Conservation (phyloP, 2,888 invertebrate species). For the Prosapia bicincta region DNA sequence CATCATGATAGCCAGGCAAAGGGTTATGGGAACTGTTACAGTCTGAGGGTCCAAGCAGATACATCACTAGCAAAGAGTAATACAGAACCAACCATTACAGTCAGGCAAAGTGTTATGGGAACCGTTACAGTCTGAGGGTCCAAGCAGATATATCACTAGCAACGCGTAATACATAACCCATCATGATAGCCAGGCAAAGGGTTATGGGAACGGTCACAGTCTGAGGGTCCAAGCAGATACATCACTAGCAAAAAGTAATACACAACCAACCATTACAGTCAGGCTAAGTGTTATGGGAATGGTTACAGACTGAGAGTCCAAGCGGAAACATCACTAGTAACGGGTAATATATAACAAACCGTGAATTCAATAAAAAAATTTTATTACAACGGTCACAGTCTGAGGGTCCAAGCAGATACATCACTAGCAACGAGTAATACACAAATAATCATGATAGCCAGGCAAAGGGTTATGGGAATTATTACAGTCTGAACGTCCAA, state of each 20-base stretch:
- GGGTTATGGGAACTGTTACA: constrained; percentile 86
- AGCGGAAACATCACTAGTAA: too few relatives aligned
- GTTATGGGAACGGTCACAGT: constrained; percentile 87
- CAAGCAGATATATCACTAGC: too few relatives aligned
- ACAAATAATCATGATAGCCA: constrained; percentile 85
- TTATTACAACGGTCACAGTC: too few relatives aligned
- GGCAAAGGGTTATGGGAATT: constrained; percentile 86
- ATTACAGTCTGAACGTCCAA: constrained; percentile 76
- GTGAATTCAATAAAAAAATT: too few relatives aligned
- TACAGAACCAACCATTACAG: constrained; percentile 85
- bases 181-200: constrained; percentile 85
- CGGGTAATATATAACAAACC: too few relatives aligned
- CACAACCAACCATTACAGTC: constrained; percentile 82
- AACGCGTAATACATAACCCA: constrained; percentile 78
- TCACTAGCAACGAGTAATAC: too few relatives aligned
- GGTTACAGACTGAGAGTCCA: constrained; percentile 59
- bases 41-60: constrained; percentile 48
- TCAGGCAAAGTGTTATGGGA: constrained; percentile 83
- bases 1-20: constrained; percentile 87
- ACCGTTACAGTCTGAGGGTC: constrained; percentile 67
- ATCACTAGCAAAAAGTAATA: too few relatives aligned
- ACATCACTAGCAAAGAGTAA: too few relatives aligned
- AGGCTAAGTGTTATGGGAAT: constrained; percentile 90
- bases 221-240: constrained; percentile 43
- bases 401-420: too few relatives aligned